Base-by-base conservation (phyloP, 2,113 vertebrate species). In the Deroptyus accipitrinus region DNA sequence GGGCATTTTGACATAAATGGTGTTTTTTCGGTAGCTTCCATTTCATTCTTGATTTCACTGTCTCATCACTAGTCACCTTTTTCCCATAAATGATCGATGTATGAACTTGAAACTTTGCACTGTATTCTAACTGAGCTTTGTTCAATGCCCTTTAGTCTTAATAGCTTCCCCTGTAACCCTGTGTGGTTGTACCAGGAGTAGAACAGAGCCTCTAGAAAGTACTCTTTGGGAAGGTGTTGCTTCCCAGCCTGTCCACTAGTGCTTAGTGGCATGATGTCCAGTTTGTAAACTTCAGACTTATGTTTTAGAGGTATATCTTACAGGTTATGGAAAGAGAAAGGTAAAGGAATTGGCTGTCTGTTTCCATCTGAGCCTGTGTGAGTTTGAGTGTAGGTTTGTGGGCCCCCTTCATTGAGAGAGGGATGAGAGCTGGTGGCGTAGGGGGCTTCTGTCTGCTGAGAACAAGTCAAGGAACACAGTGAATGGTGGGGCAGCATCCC, bases 371-470 rank as follows among this genome's bases (percentile, higher is more conserved):
- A 90, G 5, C 22, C 31, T 54, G 33, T 86, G 27, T 30, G 37
- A 11, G 27, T 75, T 37, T 49, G 49, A 64, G 14, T 0, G 0
- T 2, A 5, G 20, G 2, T 92, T 76, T 51, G 11, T 64, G 8
- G 46, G 23, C 8, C 1, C 0, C 19, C 18, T 64, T 52, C 2
- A 0, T 4, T 52, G 24, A 19, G 22, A 25, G 31, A 9, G 39
- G 57, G 2, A 3, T 51, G 57, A 90, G 59, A 90, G 49, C 55
- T 80, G 61, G 39, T 83, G 87, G n/a, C 35, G 11, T 28, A 30
- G 7, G 3, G 8, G 49, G 25, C 9, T 89, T 35, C n/a, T 0
- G 1, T 10, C 52, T 80, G 54, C 51, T 42, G 54, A 49, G 52
- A 62, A 18, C 9, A 3, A 30, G 46, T 33, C 41, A 51, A 31